These are phyloP conservation scores for Calidris pygmaea DNA, from an alignment of 2,113 vertebrate species.

Conservation along the genomic window DNA sequence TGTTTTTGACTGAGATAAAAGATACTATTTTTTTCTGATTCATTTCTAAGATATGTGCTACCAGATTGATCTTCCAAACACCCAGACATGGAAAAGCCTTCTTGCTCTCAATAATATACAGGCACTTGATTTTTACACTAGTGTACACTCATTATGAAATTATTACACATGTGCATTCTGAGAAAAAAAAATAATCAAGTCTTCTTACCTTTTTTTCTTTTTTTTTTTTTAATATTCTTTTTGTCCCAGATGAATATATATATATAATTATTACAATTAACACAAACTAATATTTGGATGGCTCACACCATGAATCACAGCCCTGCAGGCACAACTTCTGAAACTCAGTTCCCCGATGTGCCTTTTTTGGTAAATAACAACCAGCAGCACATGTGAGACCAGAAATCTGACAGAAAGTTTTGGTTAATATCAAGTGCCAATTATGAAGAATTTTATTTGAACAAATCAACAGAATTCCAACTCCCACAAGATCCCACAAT, in stretches of 20 bases:
- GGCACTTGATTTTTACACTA: background rate
- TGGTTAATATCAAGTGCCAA: background rate
- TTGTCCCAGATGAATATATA: background rate
- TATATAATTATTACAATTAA: background rate
- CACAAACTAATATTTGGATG: background rate
- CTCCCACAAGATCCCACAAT: background rate
- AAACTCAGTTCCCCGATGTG: background rate
- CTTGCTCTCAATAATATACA: background rate
- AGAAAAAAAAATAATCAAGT: background rate
- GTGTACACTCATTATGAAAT: background rate
- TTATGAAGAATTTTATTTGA: background rate
- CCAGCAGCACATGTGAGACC: background rate
- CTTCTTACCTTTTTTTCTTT: background rate
- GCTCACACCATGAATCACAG: background rate
- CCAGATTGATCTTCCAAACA: background rate
- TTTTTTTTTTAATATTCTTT: background rate
- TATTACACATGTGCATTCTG: background rate
- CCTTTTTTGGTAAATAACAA: background rate
- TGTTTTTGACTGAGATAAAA: background rate
- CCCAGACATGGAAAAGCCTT: background rate
- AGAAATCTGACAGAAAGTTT: background rate
- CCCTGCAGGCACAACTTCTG: background rate
- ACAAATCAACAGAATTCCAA: background rate
- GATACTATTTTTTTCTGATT: background rate
- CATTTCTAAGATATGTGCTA: background rate